Evolutionary conservation across 1,140 invertebrate species (phyloP).

Genomic region (Palaemon carinicauda): DNA sequence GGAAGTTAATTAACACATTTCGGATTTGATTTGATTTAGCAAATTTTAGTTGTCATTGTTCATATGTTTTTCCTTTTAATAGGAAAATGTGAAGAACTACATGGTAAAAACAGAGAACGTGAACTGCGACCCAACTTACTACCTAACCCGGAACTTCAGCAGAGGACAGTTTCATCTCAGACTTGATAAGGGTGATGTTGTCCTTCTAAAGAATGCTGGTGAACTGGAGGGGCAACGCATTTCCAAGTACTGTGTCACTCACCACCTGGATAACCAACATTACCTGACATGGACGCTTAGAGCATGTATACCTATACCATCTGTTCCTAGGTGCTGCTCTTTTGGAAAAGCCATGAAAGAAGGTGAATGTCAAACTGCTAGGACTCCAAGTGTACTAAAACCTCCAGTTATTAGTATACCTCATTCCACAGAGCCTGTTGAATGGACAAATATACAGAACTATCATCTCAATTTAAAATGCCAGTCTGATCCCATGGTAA

Average conservation of each 20-base stretch:
- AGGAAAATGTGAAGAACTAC: no score
- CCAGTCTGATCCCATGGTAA: no score
- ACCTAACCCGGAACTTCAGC: not conserved
- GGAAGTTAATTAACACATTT: no score
- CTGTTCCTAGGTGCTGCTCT: constrained; percentile 20
- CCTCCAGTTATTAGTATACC: not conserved
- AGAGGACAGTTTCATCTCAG: not conserved
- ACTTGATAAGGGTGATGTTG: not conserved
- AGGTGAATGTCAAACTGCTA: not conserved
- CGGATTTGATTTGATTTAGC: no score
- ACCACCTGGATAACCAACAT: not conserved
- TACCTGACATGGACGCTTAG: not conserved
- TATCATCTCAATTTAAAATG: not conserved
- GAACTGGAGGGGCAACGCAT: not conserved
- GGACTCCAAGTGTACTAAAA: not conserved
- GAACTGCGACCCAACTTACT: not conserved
- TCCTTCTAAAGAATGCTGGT: not conserved
- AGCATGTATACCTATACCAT: not conserved
- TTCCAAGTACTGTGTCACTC: not conserved
- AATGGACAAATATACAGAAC: constrained; percentile 9
- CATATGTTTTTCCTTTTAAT: no score
- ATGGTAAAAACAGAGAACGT: not conserved
- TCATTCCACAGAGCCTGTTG: not conserved
- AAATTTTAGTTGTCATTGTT: no score
- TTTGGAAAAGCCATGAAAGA: not conserved